A percentile compares a stretch with the other conserved stretches of the same genome.
These are phyloP conservation scores for Camponotus pennsylvanicus DNA, from an alignment of 1,140 invertebrate species.

Conservation along the genomic window DNA sequence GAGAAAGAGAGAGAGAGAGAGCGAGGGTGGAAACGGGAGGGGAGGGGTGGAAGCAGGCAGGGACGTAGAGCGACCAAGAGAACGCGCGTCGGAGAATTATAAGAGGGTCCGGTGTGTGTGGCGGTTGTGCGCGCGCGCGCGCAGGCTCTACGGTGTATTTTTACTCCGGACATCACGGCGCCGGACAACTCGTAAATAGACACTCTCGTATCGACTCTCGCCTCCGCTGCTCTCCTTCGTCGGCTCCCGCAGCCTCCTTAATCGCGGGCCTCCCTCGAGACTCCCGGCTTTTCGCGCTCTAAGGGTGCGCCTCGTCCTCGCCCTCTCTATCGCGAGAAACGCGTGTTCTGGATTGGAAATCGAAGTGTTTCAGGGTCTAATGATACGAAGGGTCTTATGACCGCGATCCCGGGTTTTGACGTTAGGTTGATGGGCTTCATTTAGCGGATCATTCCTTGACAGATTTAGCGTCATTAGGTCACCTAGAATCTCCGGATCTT, in stretches of 20 bases:
- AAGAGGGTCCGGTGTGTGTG: constrained; percentile 77
- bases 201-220: constrained; percentile 78
- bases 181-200: constrained; percentile 87
- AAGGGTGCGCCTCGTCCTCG: neutral
- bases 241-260: constrained; percentile 61
- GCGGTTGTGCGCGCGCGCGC: constrained; percentile 42
- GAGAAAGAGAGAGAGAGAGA: constrained; percentile 5
- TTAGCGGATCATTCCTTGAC: neutral
- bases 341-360: neutral
- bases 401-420: neutral
- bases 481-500: neutral
- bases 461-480: too few species aligned
- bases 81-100: constrained; percentile 72
- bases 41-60: neutral
- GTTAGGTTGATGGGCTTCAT: neutral
- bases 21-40: neutral
- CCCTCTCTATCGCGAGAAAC: neutral
- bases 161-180: constrained; percentile 86
- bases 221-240: constrained; percentile 73
- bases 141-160: constrained; percentile 82
- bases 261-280: neutral
- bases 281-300: neutral
- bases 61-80: constrained; percentile 29
- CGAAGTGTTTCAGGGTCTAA: neutral
- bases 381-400: neutral